These are phyloP conservation scores for Rhineura floridana DNA, from an alignment of 2,113 vertebrate species.

Conservation along the genomic window DNA sequence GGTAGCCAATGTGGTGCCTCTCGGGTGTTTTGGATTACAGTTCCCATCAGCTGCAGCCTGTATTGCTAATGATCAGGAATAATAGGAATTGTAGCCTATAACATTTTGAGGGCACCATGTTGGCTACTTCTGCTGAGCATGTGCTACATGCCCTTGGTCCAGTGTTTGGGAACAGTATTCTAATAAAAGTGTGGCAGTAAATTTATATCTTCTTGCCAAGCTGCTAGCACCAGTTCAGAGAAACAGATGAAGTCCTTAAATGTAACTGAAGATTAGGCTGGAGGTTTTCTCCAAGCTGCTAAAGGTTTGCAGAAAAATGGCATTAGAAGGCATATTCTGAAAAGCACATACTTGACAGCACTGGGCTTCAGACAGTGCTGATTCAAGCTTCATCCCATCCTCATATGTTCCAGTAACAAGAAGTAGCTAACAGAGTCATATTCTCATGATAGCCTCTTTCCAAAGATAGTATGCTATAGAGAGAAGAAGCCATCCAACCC, in stretches of 20 bases:
- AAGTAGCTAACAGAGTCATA: neutral
- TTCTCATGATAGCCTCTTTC: neutral
- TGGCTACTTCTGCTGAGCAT: too few relatives aligned
- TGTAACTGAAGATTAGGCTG: neutral
- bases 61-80: too few relatives aligned
- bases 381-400: neutral
- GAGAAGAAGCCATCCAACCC: neutral
- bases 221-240: neutral
- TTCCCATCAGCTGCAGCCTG: too few relatives aligned
- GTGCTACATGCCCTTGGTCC: too few relatives aligned
- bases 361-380: neutral
- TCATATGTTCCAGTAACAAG: neutral
- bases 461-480: neutral
- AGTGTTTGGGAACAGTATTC: neutral
- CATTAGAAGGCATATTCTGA: neutral
- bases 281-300: neutral
- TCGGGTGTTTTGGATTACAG: too few relatives aligned
- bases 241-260: neutral
- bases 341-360: neutral
- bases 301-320: neutral
- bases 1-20: too few relatives aligned
- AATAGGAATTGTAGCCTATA: too few relatives aligned
- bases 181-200: neutral
- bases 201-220: neutral
- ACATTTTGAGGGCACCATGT: too few relatives aligned